These are phyloP conservation scores for Pedetes capensis DNA, from an alignment of 2,113 vertebrate species.

Conservation along the genomic window DNA sequence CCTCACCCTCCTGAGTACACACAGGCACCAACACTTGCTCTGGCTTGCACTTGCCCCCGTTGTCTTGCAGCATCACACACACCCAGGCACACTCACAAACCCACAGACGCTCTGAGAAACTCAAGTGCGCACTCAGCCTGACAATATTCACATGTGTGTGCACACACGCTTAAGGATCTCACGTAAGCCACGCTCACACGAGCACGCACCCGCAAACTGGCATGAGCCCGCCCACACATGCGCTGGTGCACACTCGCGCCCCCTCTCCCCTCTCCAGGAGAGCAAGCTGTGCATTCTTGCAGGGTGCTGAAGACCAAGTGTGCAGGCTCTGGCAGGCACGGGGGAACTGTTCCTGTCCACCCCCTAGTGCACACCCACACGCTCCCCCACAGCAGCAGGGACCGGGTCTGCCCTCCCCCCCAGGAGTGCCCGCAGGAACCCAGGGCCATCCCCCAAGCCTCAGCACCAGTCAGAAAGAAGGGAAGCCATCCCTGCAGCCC, in stretches of 20 bases:
- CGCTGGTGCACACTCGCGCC: background rate
- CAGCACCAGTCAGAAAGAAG: background rate
- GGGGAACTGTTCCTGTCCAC: accelerated
- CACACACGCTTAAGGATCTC: background rate
- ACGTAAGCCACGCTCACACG: background rate
- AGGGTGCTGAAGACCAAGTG: background rate
- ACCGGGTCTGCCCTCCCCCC: background rate
- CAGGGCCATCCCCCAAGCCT: background rate
- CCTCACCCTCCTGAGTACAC: accelerated
- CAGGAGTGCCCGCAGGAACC: accelerated
- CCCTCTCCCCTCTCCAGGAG: background rate
- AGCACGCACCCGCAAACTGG: background rate
- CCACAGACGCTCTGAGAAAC: no score
- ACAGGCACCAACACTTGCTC: background rate
- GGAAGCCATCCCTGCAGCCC: background rate
- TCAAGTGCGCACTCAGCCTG: accelerated
- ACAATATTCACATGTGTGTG: background rate
- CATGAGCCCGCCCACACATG: background rate
- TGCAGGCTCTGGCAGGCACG: accelerated
- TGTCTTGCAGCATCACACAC: accelerated
- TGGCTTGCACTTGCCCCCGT: accelerated
- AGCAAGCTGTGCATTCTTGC: background rate
- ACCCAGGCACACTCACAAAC: background rate
- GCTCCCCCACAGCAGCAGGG: background rate
- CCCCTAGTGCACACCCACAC: accelerated